These are phyloP conservation scores for Drosophila setifemur DNA, from an alignment of 1,140 invertebrate species.

Conservation along the genomic window DNA sequence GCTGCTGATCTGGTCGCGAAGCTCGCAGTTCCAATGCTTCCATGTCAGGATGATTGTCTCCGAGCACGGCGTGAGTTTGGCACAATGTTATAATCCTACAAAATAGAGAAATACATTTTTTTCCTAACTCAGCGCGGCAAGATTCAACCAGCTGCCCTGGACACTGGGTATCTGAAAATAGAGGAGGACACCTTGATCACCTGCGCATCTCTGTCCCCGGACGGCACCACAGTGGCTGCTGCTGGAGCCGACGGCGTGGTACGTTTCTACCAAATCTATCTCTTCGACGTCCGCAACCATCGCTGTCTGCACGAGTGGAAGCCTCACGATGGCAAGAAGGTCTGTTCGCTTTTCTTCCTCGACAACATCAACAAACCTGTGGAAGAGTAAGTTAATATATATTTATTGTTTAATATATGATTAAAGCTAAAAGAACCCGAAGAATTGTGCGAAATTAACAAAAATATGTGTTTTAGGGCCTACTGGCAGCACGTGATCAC, in stretches of 20 bases:
- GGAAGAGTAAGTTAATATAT: slow-evolving; percentile 89
- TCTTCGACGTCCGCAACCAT: slow-evolving; percentile 85
- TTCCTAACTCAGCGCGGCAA: slow-evolving; percentile 46
- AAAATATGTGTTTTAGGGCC: slow-evolving; percentile 20
- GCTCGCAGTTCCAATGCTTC: slow-evolving; percentile 84
- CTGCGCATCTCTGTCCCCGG: slow-evolving; percentile 95
- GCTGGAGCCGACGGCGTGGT: slow-evolving; percentile 93
- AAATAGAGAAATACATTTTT: background rate
- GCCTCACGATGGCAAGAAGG: slow-evolving; percentile 92
- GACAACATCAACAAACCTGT: slow-evolving; percentile 94
- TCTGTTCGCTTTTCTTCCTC: slow-evolving; percentile 94
- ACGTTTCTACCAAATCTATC: slow-evolving; percentile 93
- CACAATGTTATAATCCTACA: background rate
- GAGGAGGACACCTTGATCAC: slow-evolving; percentile 89
- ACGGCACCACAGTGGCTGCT: slow-evolving; percentile 95
- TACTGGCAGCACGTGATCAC: slow-evolving; percentile 96
- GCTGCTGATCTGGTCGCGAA: slow-evolving; percentile 91
- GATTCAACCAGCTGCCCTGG: slow-evolving; percentile 82
- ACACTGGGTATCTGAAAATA: slow-evolving; percentile 86
- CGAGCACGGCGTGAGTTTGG: slow-evolving; percentile 66
- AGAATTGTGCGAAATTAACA: too few species aligned
- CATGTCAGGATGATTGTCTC: slow-evolving; percentile 67
- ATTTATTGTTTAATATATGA: too few species aligned
- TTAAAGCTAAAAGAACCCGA: too few species aligned
- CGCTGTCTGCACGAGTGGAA: slow-evolving; percentile 95